phyloP scores from a whole-genome alignment of 2,797 vertebrate genomes.

The Heliangelus exortis region DNA sequence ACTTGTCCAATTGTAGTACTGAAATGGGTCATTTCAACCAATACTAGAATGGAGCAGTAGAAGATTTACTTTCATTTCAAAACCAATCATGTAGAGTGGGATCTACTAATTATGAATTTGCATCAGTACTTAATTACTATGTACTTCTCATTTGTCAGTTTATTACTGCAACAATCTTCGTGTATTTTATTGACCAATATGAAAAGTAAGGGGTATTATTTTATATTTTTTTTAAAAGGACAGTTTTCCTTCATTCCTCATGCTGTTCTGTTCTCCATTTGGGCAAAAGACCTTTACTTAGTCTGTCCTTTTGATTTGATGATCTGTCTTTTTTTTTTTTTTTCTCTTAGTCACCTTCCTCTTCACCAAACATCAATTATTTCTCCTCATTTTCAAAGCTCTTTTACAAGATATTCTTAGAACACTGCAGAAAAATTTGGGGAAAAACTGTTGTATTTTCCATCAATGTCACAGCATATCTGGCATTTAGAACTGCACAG shows the following conservation, averaged over 20 bases:
- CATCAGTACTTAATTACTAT: background rate
- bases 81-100: background rate
- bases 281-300: background rate
- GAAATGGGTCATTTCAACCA: background rate
- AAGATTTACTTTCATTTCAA: background rate
- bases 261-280: background rate
- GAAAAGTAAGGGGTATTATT: background rate
- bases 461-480: background rate
- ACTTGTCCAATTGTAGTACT: background rate
- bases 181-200: background rate
- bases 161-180: background rate
- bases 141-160: background rate
- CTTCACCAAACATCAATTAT: background rate
- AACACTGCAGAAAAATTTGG: background rate
- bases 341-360: background rate
- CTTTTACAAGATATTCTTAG: background rate
- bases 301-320: background rate
- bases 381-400: background rate
- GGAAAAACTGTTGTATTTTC: background rate
- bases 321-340: background rate
- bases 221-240: background rate
- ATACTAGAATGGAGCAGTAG: background rate
- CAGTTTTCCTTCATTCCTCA: background rate
- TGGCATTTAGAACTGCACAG: background rate
- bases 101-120: background rate